Evolutionary conservation across 2,888 invertebrate genomes (phyloP).

Genomic region (Pseudanteris insignis): DNA sequence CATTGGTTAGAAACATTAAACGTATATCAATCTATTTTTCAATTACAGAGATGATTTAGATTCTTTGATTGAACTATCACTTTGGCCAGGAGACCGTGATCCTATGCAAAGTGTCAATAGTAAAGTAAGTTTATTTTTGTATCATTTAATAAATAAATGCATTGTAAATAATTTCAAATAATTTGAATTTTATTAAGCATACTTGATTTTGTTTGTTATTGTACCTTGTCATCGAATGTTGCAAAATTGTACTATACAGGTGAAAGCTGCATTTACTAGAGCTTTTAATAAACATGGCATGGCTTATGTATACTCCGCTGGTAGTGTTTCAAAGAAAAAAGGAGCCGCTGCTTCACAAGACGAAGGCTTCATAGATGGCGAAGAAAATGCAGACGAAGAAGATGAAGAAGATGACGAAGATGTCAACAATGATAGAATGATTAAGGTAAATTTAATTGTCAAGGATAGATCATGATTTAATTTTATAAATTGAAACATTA

Average conservation of each 20-base stretch:
- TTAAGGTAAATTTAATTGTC: conserved; percentile 81
- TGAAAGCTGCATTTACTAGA: conserved; percentile 93
- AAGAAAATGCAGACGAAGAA: conserved; percentile 63
- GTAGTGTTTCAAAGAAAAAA: conserved; percentile 71
- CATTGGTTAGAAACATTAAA: not conserved
- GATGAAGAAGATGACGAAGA: conserved; percentile 68
- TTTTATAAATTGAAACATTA: no score
- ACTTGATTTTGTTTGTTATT: no score
- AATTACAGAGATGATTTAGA: conserved; percentile 85
- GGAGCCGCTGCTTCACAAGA: conserved; percentile 64
- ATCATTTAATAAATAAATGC: no score
- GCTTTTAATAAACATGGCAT: conserved; percentile 87
- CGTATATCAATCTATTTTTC: not conserved
- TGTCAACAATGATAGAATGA: conserved; percentile 78
- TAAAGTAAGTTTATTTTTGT: conserved; percentile 72
- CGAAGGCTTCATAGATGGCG: conserved; percentile 64
- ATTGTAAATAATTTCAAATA: no score
- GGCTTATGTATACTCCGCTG: conserved; percentile 80
- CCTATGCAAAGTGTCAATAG: conserved; percentile 80
- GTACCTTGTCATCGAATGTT: no score
- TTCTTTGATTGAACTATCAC: conserved; percentile 82
- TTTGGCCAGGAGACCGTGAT: conserved; percentile 84
- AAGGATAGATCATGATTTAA: no score
- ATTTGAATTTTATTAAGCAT: not conserved
- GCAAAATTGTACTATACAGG: no score